A percentile compares a stretch with the other conserved stretches of the same genome.
Conservation (phyloP, 2,888 invertebrate species). For the Drosophila engyochracea region DNA sequence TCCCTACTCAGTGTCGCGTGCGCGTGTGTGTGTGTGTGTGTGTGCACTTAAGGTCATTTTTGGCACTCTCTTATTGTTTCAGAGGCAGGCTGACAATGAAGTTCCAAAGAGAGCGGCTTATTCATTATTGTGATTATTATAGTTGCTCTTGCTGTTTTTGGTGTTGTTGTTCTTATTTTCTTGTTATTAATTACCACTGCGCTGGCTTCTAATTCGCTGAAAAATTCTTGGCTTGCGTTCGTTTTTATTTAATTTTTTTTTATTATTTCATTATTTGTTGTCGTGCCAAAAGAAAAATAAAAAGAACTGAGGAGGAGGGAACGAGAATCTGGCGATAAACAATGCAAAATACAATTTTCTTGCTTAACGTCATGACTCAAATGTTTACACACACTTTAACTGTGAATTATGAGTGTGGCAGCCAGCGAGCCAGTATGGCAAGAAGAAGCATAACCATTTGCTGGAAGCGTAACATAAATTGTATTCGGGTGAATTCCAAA, state of each 20-base stretch:
- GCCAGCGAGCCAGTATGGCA: neutral
- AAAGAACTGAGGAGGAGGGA: neutral
- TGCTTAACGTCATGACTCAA: conserved; percentile 58
- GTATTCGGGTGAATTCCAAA: conserved; percentile 20
- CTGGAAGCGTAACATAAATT: neutral
- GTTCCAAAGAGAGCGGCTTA: conserved; percentile 16
- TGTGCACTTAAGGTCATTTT: conserved; percentile 21
- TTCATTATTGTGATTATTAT: conserved; percentile 16
- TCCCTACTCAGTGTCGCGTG: no score
- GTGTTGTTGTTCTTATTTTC: conserved; percentile 1
- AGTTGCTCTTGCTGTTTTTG: neutral
- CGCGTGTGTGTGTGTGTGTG: neutral
- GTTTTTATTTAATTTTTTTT: neutral
- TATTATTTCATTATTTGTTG: conserved; percentile 1
- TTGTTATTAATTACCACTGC: conserved; percentile 24
- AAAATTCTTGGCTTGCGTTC: neutral
- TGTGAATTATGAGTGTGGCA: conserved; percentile 22
- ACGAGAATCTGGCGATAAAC: conserved; percentile 34
- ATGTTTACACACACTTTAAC: conserved; percentile 42
- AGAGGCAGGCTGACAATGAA: conserved; percentile 1
- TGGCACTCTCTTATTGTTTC: conserved; percentile 17
- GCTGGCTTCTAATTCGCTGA: conserved; percentile 24
- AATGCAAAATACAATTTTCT: conserved; percentile 45
- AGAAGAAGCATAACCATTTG: conserved; percentile 10
- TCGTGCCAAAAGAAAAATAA: neutral